Conservation (phyloP, 2,888 invertebrate species). For the Antheraea yamamai region DNA sequence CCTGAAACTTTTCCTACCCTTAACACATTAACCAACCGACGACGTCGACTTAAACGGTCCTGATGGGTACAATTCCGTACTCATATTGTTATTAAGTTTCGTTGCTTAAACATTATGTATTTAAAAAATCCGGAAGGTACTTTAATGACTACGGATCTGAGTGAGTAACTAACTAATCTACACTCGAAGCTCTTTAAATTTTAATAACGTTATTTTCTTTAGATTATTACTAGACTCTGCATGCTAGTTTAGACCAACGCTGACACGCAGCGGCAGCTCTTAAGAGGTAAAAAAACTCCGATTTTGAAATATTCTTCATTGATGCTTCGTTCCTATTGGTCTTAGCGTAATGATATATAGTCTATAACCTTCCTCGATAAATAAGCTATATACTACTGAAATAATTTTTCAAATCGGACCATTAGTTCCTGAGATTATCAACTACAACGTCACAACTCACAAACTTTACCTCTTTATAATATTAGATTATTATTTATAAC, state of each 20-base stretch:
- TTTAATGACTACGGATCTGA: not conserved
- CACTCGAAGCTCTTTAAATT: not conserved
- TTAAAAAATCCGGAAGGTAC: slow-evolving; percentile 1
- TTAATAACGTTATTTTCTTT: not conserved
- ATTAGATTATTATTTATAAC: not conserved
- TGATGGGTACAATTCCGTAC: slow-evolving; percentile 39
- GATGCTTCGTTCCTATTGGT: no score
- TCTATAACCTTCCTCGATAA: not conserved
- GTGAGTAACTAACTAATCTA: not conserved
- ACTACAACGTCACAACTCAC: not conserved
- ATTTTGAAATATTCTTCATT: no score
- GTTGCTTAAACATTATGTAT: slow-evolving; percentile 19
- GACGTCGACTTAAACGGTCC: slow-evolving; percentile 55
- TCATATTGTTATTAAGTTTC: slow-evolving; percentile 42
- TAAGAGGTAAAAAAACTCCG: no score
- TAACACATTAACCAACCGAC: slow-evolving; percentile 75
- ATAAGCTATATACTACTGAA: not conserved
- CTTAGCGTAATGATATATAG: no score
- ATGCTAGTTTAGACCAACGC: no score
- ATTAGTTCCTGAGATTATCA: not conserved
- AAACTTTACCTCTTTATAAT: not conserved
- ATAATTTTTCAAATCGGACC: not conserved
- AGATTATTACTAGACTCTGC: not conserved
- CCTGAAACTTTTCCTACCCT: slow-evolving; percentile 79
- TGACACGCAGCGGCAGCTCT: no score